Evolutionary conservation across 2,888 invertebrate genomes (phyloP), one percentile per base, ranked within the genome.

Genomic region (Monopis laevigella): DNA sequence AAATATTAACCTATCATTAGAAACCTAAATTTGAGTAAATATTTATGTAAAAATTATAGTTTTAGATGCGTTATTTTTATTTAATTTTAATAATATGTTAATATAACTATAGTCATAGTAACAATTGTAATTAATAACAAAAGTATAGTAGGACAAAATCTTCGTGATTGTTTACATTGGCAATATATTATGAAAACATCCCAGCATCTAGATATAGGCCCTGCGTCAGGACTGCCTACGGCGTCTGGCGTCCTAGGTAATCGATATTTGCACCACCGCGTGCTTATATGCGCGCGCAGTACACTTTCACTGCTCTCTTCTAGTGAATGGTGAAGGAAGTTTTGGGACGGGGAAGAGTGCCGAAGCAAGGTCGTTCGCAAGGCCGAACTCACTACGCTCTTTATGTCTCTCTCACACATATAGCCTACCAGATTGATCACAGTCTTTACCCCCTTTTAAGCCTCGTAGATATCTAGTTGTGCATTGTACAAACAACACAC

Each of bases 311-410:
- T 63, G 48, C 52, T 50, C 11, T n/a, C 51, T 65, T 50, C 54
- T 70, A 50, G 70, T 80, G 78, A 81, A 80, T 81, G 80, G 74
- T 65, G 55, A 56, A 58, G 61, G 65, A 64, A 62, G 62, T 58
- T 57, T 59, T 21, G 59, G 59, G 62, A 48, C 62, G 59, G 65
- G 67, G 66, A 59, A 63, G 65, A 59, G 62, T 55, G 45, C 39
- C 44, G 46, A 39, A 49, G 56, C 71, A 74, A 77, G 74, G 75
- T 72, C 72, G 65, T 57, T 55, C 47, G 52, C 69, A 68, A 71
- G 73, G 69, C 70, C 68, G 67, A 53, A 54, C 60, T 64, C 70
- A 73, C 73, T 68, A 71, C 59, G 55, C 57, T 47, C 46, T 48
- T 49, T 52, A 51, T 77, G 74, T 59, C 71, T 51, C 49, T 75